phyloP scores from a whole-genome alignment of 2,888 invertebrate species.

The Drosophila demipolita region DNA sequence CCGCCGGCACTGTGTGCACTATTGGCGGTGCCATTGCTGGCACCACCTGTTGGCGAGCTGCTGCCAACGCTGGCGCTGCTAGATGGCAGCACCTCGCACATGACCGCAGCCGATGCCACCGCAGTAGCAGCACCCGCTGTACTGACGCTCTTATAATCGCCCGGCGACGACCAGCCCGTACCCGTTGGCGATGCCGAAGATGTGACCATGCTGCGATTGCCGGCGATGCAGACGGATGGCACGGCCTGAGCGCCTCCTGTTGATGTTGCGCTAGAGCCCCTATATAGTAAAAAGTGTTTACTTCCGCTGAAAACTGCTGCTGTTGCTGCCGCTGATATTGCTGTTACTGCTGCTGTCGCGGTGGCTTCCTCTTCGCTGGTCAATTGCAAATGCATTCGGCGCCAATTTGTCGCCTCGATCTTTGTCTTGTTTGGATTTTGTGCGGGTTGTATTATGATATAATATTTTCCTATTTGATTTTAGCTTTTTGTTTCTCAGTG shows the following conservation, averaged over 20 bases:
- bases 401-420: conserved; percentile 82
- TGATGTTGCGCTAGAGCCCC: conserved; percentile 41
- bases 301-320: conserved; percentile 3
- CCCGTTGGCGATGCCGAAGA: conserved; percentile 76
- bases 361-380: conserved; percentile 64
- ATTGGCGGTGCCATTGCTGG: conserved; percentile 79
- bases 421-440: conserved; percentile 18
- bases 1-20: conserved; percentile 67
- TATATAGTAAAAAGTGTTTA: conserved; percentile 17
- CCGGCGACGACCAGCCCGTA: conserved; percentile 69
- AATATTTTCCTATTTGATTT: background rate
- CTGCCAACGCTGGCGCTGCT: conserved; percentile 83
- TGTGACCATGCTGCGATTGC: conserved; percentile 72
- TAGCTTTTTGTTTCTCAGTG: background rate
- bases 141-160: conserved; percentile 58
- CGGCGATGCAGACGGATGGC: conserved; percentile 62
- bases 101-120: conserved; percentile 36
- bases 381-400: conserved; percentile 84
- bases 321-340: conserved; percentile 13
- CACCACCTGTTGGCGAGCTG: conserved; percentile 82
- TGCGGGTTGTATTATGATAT: conserved; percentile 25
- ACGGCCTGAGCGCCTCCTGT: conserved; percentile 40
- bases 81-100: conserved; percentile 71
- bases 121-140: conserved; percentile 41
- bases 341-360: conserved; percentile 14